Evolutionary conservation across 2,113 vertebrate genomes (phyloP).

Genomic region (Dasypus novemcinctus): DNA sequence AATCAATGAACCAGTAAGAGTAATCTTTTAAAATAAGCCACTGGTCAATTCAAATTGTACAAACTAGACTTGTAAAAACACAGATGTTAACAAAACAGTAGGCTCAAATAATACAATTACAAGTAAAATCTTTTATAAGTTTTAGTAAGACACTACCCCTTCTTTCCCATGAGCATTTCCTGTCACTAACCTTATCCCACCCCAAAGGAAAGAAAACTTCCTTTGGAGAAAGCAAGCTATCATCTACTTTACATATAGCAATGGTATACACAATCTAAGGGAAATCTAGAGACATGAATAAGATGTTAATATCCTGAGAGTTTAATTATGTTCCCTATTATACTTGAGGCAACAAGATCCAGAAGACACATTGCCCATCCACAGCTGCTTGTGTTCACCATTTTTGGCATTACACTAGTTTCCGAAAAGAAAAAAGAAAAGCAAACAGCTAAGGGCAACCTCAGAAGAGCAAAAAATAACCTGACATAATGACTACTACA

Average conservation of each 20-base stretch:
- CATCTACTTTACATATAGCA: not conserved
- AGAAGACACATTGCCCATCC: slow-evolving; percentile 2
- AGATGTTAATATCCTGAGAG: not conserved
- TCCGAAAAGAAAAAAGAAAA: slow-evolving; percentile 74
- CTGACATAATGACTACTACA: slow-evolving; percentile 70
- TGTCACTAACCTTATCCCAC: not conserved
- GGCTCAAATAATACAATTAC: not conserved
- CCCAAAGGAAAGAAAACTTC: not conserved
- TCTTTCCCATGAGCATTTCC: slow-evolving; percentile 17
- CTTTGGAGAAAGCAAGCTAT: not conserved
- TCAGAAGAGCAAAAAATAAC: slow-evolving; percentile 74
- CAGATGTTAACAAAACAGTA: slow-evolving; percentile 7
- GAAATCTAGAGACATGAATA: slow-evolving; percentile 37
- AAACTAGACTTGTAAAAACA: not conserved
- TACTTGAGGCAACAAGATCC: slow-evolving; percentile 30
- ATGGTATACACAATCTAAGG: not conserved
- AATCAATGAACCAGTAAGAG: not conserved
- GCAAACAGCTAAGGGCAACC: slow-evolving; percentile 73
- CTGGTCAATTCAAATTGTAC: not conserved
- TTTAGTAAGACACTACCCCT: not conserved
- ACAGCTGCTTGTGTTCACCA: slow-evolving; percentile 65
- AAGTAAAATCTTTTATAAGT: slow-evolving; percentile 1
- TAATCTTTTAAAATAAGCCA: slow-evolving; percentile 4
- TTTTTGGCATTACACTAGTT: slow-evolving; percentile 71
- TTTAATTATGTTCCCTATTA: not conserved